Base-by-base conservation (phyloP, 2,888 invertebrate species). In the Dryobotodes eremita region DNA sequence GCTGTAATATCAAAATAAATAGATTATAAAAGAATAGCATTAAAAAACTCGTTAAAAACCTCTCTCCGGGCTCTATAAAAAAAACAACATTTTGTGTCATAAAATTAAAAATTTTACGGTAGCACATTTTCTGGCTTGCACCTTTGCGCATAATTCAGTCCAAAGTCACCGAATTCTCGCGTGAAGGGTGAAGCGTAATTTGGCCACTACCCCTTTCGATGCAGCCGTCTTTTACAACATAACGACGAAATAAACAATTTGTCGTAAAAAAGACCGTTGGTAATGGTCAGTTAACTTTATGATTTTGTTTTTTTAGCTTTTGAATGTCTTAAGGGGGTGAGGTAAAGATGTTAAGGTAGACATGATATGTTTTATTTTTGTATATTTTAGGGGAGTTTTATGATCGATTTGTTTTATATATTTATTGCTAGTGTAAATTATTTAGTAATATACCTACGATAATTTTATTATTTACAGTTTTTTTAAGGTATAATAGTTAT, bases 181-280 rank as follows among this genome's bases (percentile, higher is more conserved):
- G 15, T 66, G 50, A 86, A 83, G 86, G 87, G 84, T 75, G 71
- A 64, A 70, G 76, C 61, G 79, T 85, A 88, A 89, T 89, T 89
- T 84, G 77, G 80, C 75, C 46, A 66, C 91, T 91, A 92, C 93
- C 93, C 94, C 94, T 93, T 92, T 90, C 85, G 80, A 70, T 82
- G 86, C 88, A 89, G 88, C 91, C 91, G 91, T 88, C 73, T 75
- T 94, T 93, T 92, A 93, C 87, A 91, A 92, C 90, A 81, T 93
- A 94, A 94, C 92, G 93, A 94, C 89, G 83, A 86, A 89, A 91
- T 90, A 87, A 90, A 91, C 88, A 86, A 90, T 89, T 89, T 90
- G 89, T 89, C 80, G 83, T 88, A 92, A 94, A 93, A 93, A 93
- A 93, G 93, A 90, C 95, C 95, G 96, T 95, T 95, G 92, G 93